These are phyloP conservation scores for Phyllotreta striolata DNA, from an alignment of 2,888 invertebrate species.

Conservation along the genomic window DNA sequence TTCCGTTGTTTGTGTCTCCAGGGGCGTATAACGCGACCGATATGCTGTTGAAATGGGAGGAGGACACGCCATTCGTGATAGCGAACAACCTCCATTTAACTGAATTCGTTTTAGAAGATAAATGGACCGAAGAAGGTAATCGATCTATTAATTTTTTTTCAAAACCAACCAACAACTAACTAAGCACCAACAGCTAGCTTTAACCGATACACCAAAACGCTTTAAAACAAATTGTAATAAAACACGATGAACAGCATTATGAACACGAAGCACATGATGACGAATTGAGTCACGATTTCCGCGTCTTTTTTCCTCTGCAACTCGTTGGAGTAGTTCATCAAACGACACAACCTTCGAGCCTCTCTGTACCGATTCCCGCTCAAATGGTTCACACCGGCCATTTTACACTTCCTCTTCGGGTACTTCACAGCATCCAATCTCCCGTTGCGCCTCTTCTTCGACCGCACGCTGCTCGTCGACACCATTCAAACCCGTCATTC, in stretches of 20 bases:
- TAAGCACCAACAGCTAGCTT: slow-evolving; percentile 2
- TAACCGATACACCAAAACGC: not conserved
- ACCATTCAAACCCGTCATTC: slow-evolving; percentile 2
- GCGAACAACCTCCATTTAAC: slow-evolving; percentile 81
- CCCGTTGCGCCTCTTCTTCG: too few relatives aligned
- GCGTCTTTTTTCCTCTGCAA: slow-evolving; percentile 36
- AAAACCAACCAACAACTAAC: not conserved
- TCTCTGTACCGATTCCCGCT: not conserved
- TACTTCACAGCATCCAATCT: not conserved
- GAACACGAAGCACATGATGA: slow-evolving; percentile 43
- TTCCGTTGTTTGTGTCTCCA: slow-evolving; percentile 56
- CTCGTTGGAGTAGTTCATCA: slow-evolving; percentile 38
- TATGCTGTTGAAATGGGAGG: slow-evolving; percentile 79
- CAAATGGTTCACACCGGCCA: not conserved
- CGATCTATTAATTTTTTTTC: slow-evolving; percentile 66
- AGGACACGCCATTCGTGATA: slow-evolving; percentile 74
- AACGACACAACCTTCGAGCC: slow-evolving; percentile 13
- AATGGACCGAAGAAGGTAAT: slow-evolving; percentile 75
- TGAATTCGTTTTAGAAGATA: slow-evolving; percentile 77
- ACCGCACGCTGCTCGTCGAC: not conserved
- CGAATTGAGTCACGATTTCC: slow-evolving; percentile 44
- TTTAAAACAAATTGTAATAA: slow-evolving; percentile 33
- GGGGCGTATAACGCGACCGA: slow-evolving; percentile 85
- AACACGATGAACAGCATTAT: slow-evolving; percentile 37
- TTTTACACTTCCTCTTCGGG: not conserved